Evolutionary conservation across 2,113 vertebrate species (phyloP), one percentile per base, ranked within the genome.

Genomic region (Nycticorax nycticorax): DNA sequence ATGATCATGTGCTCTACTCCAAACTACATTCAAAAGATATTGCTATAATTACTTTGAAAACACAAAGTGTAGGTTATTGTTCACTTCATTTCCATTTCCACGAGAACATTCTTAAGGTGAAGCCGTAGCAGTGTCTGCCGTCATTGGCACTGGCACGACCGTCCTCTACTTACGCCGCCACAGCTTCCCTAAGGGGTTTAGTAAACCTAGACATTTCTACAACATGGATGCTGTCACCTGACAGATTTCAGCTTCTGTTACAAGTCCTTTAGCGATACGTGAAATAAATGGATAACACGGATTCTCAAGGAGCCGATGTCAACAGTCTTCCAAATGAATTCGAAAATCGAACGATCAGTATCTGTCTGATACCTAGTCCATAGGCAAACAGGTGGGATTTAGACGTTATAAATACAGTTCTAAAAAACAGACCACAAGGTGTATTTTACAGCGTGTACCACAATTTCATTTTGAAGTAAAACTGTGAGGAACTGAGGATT

Each of bases 1-100:
- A 92, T 97, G 91, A 83, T 94, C 87, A 55, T 94, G 89, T 96
- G 95, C 93, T 97, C 95, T 97, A 96, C 93, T 95, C 95, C 91
- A 92, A 96, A 96, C 89, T 93, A 96, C 95, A 95, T 94, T 95
- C 95, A 96, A 87, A 81, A 96, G 87, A 97, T 97, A 98, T 97
- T 95, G 96, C 97, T 96, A 82, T 80, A 86, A 95, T 94, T 96
- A 92, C 93, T 96, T 96, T 93, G 96, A 91, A 96, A 97, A 97
- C 96, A 97, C 39, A 85, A 95, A 97, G 96, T 85, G 87, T 96
- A 85, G 62, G 93, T 91, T 92, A 89, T 93, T 78, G 45, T 97
- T 96, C 88, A 94, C 71, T 93, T 88, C 57, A 90, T 95, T 94
- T 48, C 88, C 94, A 92, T 91, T 96, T 90, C 78, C 94, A 98